These are phyloP conservation scores for Chionis minor DNA, from an alignment of 2,113 vertebrate genomes.

Conservation along the genomic window DNA sequence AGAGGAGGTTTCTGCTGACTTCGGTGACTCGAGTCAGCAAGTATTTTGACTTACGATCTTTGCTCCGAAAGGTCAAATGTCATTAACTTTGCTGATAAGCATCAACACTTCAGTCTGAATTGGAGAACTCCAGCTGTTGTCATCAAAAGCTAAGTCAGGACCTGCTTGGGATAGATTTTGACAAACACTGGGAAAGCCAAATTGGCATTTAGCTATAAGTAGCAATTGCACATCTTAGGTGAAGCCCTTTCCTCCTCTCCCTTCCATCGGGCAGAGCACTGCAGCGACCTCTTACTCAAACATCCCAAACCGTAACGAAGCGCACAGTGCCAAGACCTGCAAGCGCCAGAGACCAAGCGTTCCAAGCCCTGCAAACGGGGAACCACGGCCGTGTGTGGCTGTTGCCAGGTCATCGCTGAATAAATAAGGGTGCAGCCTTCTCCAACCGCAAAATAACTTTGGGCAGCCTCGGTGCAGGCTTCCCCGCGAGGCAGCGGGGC, in stretches of 20 bases:
- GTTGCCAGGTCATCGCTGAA: neutral
- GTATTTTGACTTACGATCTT: conserved; percentile 1
- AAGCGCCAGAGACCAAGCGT: neutral
- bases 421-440: neutral
- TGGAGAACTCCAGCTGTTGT: neutral
- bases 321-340: neutral
- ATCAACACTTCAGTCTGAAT: conserved; percentile 2
- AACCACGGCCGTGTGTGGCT: rapidly evolving
- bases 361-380: neutral
- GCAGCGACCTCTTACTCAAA: neutral
- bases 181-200: neutral
- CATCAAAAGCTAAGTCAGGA: neutral
- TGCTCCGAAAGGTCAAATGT: conserved; percentile 14
- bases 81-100: neutral
- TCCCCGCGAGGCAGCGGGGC: rapidly evolving
- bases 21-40: neutral
- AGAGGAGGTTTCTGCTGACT: neutral
- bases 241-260: neutral
- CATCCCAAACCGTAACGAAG: neutral
- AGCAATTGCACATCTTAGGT: neutral
- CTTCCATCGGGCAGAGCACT: neutral
- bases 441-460: neutral
- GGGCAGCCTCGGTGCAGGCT: neutral
- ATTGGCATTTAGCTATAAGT: neutral
- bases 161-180: neutral